Base-by-base conservation (phyloP, 2,113 vertebrate species). In the Atractosteus spatula region DNA sequence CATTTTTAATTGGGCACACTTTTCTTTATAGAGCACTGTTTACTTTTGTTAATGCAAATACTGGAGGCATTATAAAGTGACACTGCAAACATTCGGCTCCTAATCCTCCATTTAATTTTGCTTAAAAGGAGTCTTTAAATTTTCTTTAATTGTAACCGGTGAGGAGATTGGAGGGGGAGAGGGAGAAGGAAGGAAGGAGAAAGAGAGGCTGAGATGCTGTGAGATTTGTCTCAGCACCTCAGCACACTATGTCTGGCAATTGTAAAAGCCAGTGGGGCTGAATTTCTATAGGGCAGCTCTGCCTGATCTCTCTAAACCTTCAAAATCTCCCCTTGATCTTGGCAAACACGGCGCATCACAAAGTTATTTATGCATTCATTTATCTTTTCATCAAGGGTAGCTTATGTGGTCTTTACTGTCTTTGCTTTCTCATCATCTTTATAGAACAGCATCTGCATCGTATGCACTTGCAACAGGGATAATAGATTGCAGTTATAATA, bases 241-340 rank as follows among this genome's bases (percentile, higher is more conserved):
- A 89, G 87, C 87, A 91, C 81, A 90, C 88, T 89, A 29, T 29
- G 87, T 88, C 77, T 67, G 70, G 83, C 84, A 90, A 91, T 91
- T 92, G 85, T 82, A 88, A 29, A 90, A 92, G 86, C 73, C 75
- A 89, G 83, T 71, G 79, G 84, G 86, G 89, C 88, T 70, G 79
- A 89, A 86, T 89, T 94, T 95, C 93, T 94, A 92, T 90, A 92
- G 91, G 92, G 90, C 92, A 90, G 89, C 81, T 85, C 90, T n/a
- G 84, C 91, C 91, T 93, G 93, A 95, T 95, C 93, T 93, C 91
- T 89, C 88, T 91, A 94, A 94, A 94, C 92, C 93, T 92, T 93
- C 87, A 91, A 94, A 96, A 95, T 94, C 93, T 91, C 87, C 89
- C 89, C 94, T 95, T 97, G 94, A 97, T 98, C 94, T 93, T 91